Percentiles rank a stretch among this genome's conserved stretches.
Conservation (phyloP, 35 echinoderm and acorn worm genomes). For the Amphiura filiformis region DNA sequence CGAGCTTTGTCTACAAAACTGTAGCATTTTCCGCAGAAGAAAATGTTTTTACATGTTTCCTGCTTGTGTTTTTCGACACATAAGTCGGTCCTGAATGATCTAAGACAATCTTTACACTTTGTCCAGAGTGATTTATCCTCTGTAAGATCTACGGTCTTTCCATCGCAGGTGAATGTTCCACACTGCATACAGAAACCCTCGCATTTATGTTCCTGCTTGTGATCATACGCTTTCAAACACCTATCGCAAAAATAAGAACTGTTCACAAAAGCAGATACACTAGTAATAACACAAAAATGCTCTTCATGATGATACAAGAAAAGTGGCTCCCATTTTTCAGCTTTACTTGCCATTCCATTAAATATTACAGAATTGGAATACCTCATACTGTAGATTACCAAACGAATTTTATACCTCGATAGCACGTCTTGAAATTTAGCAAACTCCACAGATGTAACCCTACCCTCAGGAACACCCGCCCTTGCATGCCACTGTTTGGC, state of each 20-base stretch:
- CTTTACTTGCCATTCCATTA: background rate
- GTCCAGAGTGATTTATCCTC: background rate
- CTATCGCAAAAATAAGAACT: slow-evolving; percentile 27
- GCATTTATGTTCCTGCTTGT: slow-evolving; percentile 3
- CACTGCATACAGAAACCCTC: slow-evolving; percentile 11
- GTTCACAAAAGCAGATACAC: background rate
- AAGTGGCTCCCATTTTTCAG: background rate
- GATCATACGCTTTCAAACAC: slow-evolving; percentile 22
- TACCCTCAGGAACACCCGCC: background rate
- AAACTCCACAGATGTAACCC: background rate
- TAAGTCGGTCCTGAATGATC: background rate
- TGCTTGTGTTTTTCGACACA: background rate
- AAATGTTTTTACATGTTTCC: background rate
- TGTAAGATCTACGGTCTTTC: background rate
- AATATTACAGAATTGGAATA: background rate
- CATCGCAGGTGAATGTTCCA: background rate
- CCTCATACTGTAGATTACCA: background rate
- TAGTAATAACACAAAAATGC: slow-evolving; percentile 14
- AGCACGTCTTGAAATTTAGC: background rate
- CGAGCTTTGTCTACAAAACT: background rate
- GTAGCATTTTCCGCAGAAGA: background rate
- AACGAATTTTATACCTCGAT: background rate
- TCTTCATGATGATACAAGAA: slow-evolving; percentile 25
- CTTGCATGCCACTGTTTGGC: background rate
- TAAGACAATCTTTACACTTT: background rate